Percentiles rank a stretch among this genome's conserved stretches.
Conservation (phyloP, 2,888 invertebrate genomes). For the Mantis religiosa region DNA sequence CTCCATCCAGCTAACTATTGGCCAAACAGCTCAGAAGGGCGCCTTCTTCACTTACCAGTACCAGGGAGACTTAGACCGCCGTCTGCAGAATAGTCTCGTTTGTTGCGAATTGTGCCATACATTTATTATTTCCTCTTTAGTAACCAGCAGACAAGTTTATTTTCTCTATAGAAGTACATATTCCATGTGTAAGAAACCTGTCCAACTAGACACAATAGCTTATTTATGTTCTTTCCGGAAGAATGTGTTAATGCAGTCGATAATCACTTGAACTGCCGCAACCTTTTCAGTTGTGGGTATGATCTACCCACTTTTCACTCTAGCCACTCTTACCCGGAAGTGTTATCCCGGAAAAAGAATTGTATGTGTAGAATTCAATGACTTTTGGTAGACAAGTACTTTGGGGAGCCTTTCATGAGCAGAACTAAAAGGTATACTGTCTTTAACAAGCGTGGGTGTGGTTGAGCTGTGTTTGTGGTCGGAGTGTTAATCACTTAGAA, state of each 20-base stretch:
- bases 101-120: constrained; percentile 11
- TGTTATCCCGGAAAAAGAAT: not conserved
- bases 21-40: constrained; percentile 7
- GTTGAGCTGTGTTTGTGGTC: constrained; percentile 14
- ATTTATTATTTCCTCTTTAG: not conserved
- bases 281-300: not conserved
- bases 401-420: not conserved
- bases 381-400: not conserved
- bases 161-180: not conserved
- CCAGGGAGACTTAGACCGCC: not conserved
- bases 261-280: not conserved
- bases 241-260: not conserved
- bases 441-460: constrained; percentile 1
- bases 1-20: constrained; percentile 30
- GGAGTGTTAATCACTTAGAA: constrained; percentile 13
- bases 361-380: not conserved
- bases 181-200: not conserved
- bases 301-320: not conserved
- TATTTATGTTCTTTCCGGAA: not conserved
- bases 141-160: not conserved
- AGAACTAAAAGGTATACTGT: not conserved
- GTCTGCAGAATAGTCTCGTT: constrained; percentile 3
- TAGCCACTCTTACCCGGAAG: not conserved
- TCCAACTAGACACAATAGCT: not conserved
- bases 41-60: not conserved